These are phyloP conservation scores for Sinodicranocentrus sp. DNA, from an alignment of 2,888 invertebrate species.

Conservation along the genomic window DNA sequence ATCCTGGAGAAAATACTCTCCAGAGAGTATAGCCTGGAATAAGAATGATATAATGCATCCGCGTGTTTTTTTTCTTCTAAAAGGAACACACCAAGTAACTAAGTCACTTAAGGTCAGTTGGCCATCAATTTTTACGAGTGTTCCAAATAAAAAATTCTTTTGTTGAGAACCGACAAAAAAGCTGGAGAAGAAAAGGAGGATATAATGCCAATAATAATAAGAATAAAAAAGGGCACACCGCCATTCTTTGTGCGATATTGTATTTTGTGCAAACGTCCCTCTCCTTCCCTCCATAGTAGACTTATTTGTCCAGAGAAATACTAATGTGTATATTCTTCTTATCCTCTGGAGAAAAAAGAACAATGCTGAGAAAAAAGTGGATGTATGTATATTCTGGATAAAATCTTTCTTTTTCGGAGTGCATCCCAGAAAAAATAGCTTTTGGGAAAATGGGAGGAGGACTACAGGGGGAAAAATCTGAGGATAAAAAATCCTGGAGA, in stretches of 20 bases:
- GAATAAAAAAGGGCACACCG: conserved; percentile 5
- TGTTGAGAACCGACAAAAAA: conserved; percentile 31
- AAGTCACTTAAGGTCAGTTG: conserved; percentile 65
- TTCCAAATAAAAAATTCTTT: conserved; percentile 58
- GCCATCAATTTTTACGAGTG: conserved; percentile 64
- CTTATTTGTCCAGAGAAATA: not conserved
- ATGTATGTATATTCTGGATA: not conserved
- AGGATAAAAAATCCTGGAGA: no score
- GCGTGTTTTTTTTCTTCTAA: no score
- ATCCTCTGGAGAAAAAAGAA: not conserved
- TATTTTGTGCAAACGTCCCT: not conserved
- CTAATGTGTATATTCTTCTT: not conserved
- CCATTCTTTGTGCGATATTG: not conserved
- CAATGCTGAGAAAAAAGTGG: not conserved
- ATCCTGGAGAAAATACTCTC: not conserved
- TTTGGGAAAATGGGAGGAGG: not conserved
- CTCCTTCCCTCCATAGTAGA: no score
- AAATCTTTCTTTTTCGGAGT: not conserved
- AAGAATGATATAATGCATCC: conserved; percentile 44
- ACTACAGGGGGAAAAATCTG: no score
- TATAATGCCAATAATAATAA: conserved; percentile 16
- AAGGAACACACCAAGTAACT: conserved; percentile 31
- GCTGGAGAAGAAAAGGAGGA: conserved; percentile 10
- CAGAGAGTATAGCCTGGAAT: not conserved
- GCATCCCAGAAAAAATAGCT: not conserved